Evolutionary conservation across 2,888 invertebrate genomes (phyloP).

Genomic region (Parnassius mnemosyne): DNA sequence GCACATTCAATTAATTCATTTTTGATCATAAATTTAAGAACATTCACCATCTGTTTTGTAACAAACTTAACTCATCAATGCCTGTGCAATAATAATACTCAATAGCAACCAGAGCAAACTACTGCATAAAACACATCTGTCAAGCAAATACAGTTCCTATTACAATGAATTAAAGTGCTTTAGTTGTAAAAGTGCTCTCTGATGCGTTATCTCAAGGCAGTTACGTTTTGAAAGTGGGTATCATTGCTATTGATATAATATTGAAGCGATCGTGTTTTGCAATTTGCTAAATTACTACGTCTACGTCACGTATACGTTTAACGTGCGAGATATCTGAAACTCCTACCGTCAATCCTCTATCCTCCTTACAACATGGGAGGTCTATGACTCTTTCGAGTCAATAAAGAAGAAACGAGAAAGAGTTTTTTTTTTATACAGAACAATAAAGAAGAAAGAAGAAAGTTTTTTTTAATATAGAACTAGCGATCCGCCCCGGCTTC

Average conservation of each 20-base stretch:
- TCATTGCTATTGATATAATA: slow-evolving; percentile 12
- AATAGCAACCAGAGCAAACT: slow-evolving; percentile 11
- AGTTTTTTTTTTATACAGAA: no score
- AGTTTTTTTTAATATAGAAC: no score
- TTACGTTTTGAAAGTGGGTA: slow-evolving; percentile 22
- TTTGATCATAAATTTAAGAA: neutral
- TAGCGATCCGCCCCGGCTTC: no score
- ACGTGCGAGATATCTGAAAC: no score
- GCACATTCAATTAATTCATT: no score
- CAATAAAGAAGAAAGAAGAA: no score
- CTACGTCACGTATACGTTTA: no score
- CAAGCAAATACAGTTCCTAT: slow-evolving; percentile 2
- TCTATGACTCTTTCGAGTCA: no score
- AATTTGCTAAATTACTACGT: neutral
- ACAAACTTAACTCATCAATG: slow-evolving; percentile 14
- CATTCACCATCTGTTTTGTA: slow-evolving; percentile 11
- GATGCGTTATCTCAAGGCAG: slow-evolving; percentile 12
- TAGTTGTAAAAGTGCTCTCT: slow-evolving; percentile 6
- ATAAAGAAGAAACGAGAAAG: no score
- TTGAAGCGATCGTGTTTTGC: slow-evolving; percentile 1
- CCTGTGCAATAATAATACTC: slow-evolving; percentile 18
- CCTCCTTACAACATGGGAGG: no score
- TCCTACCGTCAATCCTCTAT: no score
- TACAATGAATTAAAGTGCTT: neutral
- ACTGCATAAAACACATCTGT: neutral